Conservation (phyloP, 2,797 vertebrate genomes). For the Anguilla marmorata region DNA sequence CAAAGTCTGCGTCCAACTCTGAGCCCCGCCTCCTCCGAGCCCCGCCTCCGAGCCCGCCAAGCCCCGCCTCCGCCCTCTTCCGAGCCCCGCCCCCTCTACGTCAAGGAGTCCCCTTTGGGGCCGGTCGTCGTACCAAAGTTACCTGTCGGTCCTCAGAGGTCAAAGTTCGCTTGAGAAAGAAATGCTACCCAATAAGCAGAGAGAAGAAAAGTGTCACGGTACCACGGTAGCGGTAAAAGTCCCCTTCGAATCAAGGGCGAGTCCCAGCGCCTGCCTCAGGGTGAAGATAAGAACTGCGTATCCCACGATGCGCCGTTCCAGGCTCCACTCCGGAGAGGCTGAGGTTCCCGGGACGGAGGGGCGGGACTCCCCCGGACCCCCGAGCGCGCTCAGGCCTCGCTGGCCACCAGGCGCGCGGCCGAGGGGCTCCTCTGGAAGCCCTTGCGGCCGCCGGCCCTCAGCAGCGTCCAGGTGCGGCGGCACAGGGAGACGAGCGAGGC, state of each 20-base stretch:
- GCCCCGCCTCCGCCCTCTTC: background rate
- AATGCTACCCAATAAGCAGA: background rate
- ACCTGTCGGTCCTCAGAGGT: background rate
- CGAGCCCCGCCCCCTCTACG: background rate
- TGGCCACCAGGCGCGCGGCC: background rate
- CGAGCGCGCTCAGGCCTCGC: background rate
- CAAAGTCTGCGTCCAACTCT: background rate
- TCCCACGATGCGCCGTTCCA: background rate
- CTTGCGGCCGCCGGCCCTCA: background rate
- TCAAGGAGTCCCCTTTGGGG: background rate
- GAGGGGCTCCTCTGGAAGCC: background rate
- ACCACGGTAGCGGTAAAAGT: background rate
- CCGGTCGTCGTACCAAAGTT: background rate
- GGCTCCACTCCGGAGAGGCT: background rate
- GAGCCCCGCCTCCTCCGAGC: background rate
- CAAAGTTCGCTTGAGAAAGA: background rate
- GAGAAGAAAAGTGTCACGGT: background rate
- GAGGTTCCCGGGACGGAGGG: background rate
- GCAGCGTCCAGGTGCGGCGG: background rate
- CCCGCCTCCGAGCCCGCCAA: slow-evolving; percentile 32
- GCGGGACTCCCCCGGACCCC: background rate
- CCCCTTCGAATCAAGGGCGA: background rate
- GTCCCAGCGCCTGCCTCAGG: background rate
- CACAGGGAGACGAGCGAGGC: background rate
- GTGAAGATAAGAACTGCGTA: background rate